Base-by-base conservation (phyloP, 2,113 vertebrate species). In the Pyrgilauda ruficollis region DNA sequence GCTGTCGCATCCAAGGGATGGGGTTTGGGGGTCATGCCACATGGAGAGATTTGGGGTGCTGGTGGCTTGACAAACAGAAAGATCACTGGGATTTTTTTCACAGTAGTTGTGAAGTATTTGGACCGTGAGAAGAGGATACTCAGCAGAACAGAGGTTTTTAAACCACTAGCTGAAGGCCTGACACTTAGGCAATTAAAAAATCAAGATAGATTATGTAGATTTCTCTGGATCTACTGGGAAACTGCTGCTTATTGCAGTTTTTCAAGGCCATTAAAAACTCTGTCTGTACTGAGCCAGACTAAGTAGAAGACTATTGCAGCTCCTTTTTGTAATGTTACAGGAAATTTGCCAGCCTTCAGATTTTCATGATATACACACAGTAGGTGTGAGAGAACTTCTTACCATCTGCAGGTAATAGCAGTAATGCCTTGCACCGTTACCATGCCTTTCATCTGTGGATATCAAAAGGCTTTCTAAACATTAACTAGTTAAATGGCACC, bases 381-480 rank as follows among this genome's bases (percentile, higher is more conserved):
- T 44, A 89, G 43, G 72, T 88, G n/a, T 66, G 56, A 62, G 33
- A 72, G 13, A 81, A 62, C 41, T 80, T 87, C 50, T 78, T 63
- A 53, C 55, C 26, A 55, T 67, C 55, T 70, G 21, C 55, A 83
- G 68, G n/a, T 90, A 91, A 78, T 78, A 93, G 58, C 37, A 84
- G 14, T 53, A 75, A 73, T 55, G 53, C 52, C 59, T 77, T 33
- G 2, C 23, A 66, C 47, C 69, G n/a, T 63, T 76, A 76, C n/a
- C 53, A 15, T 37, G 41, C 35, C 73, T 84, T 91, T 96, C 50
- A 90, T 80, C 79, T 88, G 39, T 30, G 33, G 47, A 63, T 94
- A 93, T 88, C 85, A 88, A 88, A 90, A 96, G 24, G 27, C 47
- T 91, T 90, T 94, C 82, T 91, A 88, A 94, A 67, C 23, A 90